Evolutionary conservation across 2,113 vertebrate species (phyloP).

Genomic region (Myrmophylax atrothorax): DNA sequence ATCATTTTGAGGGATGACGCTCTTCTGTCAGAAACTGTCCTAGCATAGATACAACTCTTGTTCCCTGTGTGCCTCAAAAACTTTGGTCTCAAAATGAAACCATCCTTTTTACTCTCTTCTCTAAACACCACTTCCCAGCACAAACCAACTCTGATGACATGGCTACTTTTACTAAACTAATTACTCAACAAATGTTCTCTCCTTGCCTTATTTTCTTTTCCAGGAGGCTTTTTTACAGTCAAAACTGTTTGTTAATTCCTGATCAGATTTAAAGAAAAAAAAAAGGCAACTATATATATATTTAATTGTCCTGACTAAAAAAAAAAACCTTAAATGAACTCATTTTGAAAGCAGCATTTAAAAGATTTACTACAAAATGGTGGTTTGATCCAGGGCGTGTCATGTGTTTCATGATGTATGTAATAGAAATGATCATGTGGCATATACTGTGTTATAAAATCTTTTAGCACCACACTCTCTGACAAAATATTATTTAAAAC

Average conservation of each 20-base stretch:
- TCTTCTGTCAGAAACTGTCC: background rate
- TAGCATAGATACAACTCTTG: background rate
- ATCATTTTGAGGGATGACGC: too few species aligned
- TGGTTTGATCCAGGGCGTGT: background rate
- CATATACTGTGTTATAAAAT: background rate
- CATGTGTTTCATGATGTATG: background rate
- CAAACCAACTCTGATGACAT: background rate
- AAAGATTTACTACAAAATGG: background rate
- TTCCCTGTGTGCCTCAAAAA: background rate
- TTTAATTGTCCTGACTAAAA: background rate
- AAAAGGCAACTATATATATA: too few species aligned
- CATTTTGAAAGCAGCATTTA: background rate
- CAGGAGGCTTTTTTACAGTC: background rate
- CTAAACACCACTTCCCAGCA: background rate
- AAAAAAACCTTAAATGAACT: background rate
- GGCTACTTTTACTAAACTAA: fast-evolving
- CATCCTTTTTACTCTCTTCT: background rate
- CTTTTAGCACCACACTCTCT: background rate
- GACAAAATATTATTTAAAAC: background rate
- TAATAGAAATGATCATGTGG: background rate
- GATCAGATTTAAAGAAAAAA: background rate
- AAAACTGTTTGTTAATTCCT: background rate
- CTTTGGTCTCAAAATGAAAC: background rate
- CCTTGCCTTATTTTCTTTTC: background rate
- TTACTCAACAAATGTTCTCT: fast-evolving